Evolutionary conservation across 2,113 vertebrate species (phyloP), one percentile per base, ranked within the genome.

Genomic region (Hyaena hyaena): DNA sequence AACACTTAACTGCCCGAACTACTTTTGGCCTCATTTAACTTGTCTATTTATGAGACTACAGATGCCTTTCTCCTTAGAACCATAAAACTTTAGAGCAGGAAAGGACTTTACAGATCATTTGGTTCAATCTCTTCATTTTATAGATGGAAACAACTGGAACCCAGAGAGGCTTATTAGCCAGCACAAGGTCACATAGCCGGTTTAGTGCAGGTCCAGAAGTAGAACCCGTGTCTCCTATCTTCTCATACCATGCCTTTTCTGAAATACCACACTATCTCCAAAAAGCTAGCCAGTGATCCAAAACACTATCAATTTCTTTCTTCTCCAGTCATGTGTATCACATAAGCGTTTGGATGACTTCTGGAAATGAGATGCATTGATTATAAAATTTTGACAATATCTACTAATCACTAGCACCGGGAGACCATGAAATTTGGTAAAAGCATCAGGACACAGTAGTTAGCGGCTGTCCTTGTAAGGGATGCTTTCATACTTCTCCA

Each of bases 101-200:
- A 98, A 95, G 93, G 87, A 97, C 73, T 93, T 96, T 65, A 96
- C 58, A 92, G 96, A 93, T 96, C 92, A 81, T 96, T 95, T 93
- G 92, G 43, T 95, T 89, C 94, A 98, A 94, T 92, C 35, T 16
- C 28, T 15, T 97, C 76, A 90, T 92, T 96, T 95, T 96, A 50
- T 90, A 96, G 90, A 95, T 96, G 92, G 74, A 97, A 96, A 81
- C 63, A 73, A 45, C 28, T 35, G 26, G 58, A 93, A 35, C 12
- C 88, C 58, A 88, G 68, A 81, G 79, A 95, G 61, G 21, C 43
- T 83, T 83, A 97, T 96, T 80, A 89, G 50, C 39, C 39, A 93
- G 55, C 50, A 88, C 92, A 90, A 93, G 87, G 96, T 96, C 96
- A 97, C 50, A 73, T 9, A 33, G 58, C 31, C 73, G 45, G n/a